phyloP scores from a whole-genome alignment of 1,140 invertebrate genomes.

The Achatina immaculata region DNA sequence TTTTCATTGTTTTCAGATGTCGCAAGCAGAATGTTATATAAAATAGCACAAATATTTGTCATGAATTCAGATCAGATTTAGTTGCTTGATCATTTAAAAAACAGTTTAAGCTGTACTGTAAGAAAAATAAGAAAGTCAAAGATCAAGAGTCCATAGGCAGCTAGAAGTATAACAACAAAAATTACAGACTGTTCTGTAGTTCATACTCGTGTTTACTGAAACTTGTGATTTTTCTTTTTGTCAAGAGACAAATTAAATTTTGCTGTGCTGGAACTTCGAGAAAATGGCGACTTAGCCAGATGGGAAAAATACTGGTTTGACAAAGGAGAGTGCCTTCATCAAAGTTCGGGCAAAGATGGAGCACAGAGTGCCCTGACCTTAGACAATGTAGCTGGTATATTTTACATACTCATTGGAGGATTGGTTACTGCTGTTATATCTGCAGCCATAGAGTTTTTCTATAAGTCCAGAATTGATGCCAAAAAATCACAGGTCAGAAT shows the following conservation, averaged over 20 bases:
- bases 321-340: slow-evolving; percentile 81
- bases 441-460: slow-evolving; percentile 86
- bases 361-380: slow-evolving; percentile 91
- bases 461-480: slow-evolving; percentile 62
- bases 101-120: too few relatives aligned
- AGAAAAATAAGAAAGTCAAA: too few relatives aligned
- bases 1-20: too few relatives aligned
- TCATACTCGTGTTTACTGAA: too few relatives aligned
- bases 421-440: slow-evolving; percentile 90
- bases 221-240: too few relatives aligned
- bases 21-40: too few relatives aligned
- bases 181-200: too few relatives aligned
- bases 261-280: slow-evolving; percentile 93
- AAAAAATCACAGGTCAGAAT: slow-evolving; percentile 60
- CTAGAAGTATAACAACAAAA: too few relatives aligned
- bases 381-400: slow-evolving; percentile 97
- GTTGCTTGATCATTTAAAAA: too few relatives aligned
- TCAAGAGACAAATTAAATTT: slow-evolving; percentile 67
- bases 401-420: slow-evolving; percentile 97
- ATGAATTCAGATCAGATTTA: too few relatives aligned
- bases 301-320: slow-evolving; percentile 98
- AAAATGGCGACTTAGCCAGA: slow-evolving; percentile 91
- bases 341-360: slow-evolving; percentile 76
- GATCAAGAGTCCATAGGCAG: too few relatives aligned
- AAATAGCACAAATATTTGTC: too few relatives aligned